Percentiles rank a stretch among this genome's conserved stretches.
Conservation (phyloP, 1,140 invertebrate species). For the Apocrypta bakeri region DNA sequence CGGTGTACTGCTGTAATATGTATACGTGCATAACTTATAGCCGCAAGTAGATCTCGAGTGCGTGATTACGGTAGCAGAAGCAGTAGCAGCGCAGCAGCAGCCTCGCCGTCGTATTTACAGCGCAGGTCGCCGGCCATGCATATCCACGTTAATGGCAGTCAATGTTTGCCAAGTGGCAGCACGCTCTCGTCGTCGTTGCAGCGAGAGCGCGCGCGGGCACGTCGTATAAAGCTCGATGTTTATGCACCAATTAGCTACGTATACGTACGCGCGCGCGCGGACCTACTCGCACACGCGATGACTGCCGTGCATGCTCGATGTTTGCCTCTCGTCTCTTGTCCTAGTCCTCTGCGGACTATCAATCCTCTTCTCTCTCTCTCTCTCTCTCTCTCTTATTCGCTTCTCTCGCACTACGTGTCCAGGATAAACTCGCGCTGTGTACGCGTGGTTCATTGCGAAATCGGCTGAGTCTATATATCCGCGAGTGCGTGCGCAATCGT, state of each 20-base stretch:
- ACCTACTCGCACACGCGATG: conserved; percentile 53
- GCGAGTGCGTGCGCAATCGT: no score
- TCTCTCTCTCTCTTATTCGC: not conserved
- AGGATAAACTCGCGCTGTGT: no score
- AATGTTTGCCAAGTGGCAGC: conserved; percentile 66
- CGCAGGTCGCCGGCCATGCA: conserved; percentile 32
- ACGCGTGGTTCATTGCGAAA: no score
- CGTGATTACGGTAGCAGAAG: conserved; percentile 42
- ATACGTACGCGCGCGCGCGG: conserved; percentile 58
- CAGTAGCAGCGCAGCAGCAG: conserved; percentile 13
- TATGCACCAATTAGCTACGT: conserved; percentile 72
- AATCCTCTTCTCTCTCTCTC: not conserved
- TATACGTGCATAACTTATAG: not conserved
- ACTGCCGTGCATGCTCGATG: conserved; percentile 5
- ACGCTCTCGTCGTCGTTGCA: not conserved
- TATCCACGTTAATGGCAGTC: conserved; percentile 68
- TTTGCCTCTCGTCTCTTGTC: not conserved
- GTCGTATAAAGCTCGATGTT: conserved; percentile 68
- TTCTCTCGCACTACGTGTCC: not conserved
- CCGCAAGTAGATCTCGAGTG: conserved; percentile 18
- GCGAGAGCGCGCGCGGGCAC: conserved; percentile 48
- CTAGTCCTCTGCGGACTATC: not conserved
- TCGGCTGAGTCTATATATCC: no score
- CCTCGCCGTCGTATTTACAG: conserved; percentile 28
- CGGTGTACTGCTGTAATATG: not conserved